Conservation (phyloP, 2,113 vertebrate genomes). For the Rhombomys opimus region DNA sequence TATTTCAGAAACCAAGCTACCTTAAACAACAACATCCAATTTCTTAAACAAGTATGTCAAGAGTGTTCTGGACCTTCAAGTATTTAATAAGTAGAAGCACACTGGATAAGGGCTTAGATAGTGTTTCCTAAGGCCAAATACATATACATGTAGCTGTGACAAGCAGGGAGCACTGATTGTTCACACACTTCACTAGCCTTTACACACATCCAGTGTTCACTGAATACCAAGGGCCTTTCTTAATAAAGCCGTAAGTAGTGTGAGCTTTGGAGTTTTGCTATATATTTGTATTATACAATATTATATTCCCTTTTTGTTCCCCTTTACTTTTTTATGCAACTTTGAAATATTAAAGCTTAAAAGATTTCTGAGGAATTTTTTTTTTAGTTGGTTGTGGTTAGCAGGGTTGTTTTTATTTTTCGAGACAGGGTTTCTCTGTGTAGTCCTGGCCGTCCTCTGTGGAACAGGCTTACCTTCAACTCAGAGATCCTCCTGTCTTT, state of each 20-base stretch:
- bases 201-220: conserved; percentile 13
- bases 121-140: conserved; percentile 23
- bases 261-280: neutral
- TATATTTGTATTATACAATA: neutral
- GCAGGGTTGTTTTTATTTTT: neutral
- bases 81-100: conserved; percentile 39
- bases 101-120: neutral
- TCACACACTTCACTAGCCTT: neutral
- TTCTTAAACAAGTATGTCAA: conserved; percentile 46
- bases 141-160: neutral
- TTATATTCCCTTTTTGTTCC: neutral
- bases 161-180: neutral
- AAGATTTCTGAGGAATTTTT: neutral
- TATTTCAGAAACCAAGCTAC: conserved; percentile 58
- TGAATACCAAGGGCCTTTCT: neutral
- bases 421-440: neutral
- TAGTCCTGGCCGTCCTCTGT: too few relatives aligned
- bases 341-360: conserved; percentile 32
- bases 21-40: conserved; percentile 29
- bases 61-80: conserved; percentile 47
- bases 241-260: neutral
- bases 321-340: neutral
- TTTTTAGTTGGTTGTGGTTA: neutral
- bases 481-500: too few relatives aligned
- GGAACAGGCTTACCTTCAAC: too few relatives aligned